A percentile compares a stretch with the other conserved stretches of the same genome.
Conservation (phyloP, 2,113 vertebrate species). For the Myiozetetes cayanensis region DNA sequence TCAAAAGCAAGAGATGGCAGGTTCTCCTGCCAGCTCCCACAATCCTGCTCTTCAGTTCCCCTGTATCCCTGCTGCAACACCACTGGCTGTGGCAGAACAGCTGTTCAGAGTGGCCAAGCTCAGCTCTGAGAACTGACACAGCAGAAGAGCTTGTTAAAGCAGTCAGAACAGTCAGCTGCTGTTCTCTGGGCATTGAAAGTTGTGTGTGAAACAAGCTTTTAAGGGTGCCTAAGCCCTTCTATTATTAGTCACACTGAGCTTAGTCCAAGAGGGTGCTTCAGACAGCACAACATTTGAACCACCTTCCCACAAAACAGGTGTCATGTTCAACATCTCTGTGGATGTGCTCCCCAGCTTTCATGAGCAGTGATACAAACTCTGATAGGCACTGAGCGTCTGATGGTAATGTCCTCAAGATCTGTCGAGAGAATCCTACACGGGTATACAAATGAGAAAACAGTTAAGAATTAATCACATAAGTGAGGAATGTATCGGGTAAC, state of each 20-base stretch:
- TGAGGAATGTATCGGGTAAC: neutral
- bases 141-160: neutral
- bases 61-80: too few relatives aligned
- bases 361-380: neutral
- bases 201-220: neutral
- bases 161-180: neutral
- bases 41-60: neutral
- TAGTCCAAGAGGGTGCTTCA: neutral
- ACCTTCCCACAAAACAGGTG: neutral
- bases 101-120: neutral
- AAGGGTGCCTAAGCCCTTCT: neutral
- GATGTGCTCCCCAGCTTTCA: neutral
- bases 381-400: rapidly evolving
- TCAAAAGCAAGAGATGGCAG: neutral
- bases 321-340: rapidly evolving
- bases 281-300: neutral
- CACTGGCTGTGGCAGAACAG: neutral
- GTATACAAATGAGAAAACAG: neutral
- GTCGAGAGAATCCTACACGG: neutral
- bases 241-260: too few relatives aligned
- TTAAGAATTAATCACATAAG: neutral
- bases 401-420: neutral
- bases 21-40: too few relatives aligned
- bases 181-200: neutral
- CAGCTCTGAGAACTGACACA: neutral